phyloP scores from a whole-genome alignment of 2,797 vertebrate genomes.

The Gallinago nigripennis region DNA sequence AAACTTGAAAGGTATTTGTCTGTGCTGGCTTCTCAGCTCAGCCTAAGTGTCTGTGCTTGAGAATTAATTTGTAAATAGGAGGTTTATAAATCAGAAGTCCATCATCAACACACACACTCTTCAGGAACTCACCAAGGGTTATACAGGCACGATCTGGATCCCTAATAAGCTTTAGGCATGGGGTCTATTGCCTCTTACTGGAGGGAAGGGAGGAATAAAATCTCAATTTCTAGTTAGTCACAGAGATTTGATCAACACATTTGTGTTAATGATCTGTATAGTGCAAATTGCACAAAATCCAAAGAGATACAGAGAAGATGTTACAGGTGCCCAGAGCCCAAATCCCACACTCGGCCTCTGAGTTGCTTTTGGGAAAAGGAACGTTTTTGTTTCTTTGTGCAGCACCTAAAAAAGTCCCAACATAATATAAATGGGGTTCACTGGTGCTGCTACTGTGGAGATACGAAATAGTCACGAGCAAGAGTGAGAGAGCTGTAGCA shows the following conservation, averaged over 20 bases:
- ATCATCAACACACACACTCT: not conserved
- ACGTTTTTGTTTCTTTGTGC: not conserved
- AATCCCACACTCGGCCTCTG: not conserved
- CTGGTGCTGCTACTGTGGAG: not conserved
- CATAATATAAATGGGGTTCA: not conserved
- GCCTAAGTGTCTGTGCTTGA: not conserved
- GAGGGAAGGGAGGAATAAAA: not conserved
- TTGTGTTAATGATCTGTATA: not conserved
- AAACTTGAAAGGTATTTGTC: not conserved
- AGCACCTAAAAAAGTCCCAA: not conserved
- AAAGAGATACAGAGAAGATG: not conserved
- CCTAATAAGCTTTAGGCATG: not conserved
- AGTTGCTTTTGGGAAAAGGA: not conserved
- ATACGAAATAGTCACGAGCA: not conserved
- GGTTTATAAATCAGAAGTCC: not conserved
- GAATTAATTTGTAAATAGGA: not conserved
- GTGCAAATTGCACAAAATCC: not conserved
- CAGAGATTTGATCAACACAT: not conserved
- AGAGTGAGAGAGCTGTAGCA: not conserved
- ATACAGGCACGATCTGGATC: not conserved
- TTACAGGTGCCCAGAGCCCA: not conserved
- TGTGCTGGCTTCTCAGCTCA: not conserved
- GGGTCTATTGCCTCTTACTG: not conserved
- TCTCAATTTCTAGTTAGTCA: not conserved
- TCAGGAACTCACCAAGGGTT: not conserved